Conservation (phyloP, 2,797 vertebrate species). For the Ptychobarbus kaznakovi region DNA sequence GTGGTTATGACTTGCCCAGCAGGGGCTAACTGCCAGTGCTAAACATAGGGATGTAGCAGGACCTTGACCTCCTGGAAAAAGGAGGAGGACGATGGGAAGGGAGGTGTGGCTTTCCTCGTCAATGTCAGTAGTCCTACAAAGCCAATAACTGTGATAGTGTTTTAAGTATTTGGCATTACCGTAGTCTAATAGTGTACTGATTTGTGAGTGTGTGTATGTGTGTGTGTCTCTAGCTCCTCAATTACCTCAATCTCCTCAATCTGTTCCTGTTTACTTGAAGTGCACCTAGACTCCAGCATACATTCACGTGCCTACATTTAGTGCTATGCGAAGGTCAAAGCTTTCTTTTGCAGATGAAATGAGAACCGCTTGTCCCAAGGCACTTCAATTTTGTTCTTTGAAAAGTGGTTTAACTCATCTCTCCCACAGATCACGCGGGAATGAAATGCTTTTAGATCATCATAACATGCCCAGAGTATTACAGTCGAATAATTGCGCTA, state of each 20-base stretch:
- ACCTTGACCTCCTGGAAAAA: slow-evolving; percentile 27
- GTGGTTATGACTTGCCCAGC: background rate
- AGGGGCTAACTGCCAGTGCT: background rate
- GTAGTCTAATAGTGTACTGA: background rate
- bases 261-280: slow-evolving; percentile 50
- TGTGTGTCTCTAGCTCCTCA: slow-evolving; percentile 20
- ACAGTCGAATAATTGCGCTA: slow-evolving; percentile 67
- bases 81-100: background rate
- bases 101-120: background rate
- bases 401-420: slow-evolving; percentile 24
- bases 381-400: slow-evolving; percentile 19
- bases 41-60: background rate
- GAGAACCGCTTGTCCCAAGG: slow-evolving; percentile 23
- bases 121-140: background rate
- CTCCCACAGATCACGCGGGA: background rate
- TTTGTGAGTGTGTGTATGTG: background rate
- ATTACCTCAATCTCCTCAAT: slow-evolving; percentile 25
- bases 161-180: background rate
- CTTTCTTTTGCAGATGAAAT: slow-evolving; percentile 22
- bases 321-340: slow-evolving; percentile 30
- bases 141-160: background rate
- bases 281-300: slow-evolving; percentile 24
- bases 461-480: slow-evolving; percentile 59
- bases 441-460: slow-evolving; percentile 53
- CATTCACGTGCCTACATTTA: slow-evolving; percentile 1